Percentiles rank a stretch among this genome's conserved stretches.
These are phyloP conservation scores for Phycodurus eques DNA, from an alignment of 2,113 vertebrate species.

Conservation along the genomic window DNA sequence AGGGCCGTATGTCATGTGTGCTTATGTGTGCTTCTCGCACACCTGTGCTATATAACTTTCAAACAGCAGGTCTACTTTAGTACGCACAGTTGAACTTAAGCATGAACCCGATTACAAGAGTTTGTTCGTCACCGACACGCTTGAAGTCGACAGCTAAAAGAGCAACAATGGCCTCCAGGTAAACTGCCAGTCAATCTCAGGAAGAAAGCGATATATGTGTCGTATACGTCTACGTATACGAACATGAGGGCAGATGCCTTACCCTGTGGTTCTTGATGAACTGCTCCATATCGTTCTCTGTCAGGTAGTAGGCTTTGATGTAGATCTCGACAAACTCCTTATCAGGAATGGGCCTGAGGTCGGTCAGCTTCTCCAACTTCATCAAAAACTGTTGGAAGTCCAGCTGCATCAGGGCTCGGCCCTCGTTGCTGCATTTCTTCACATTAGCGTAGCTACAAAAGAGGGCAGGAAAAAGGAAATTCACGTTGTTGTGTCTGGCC, in stretches of 20 bases:
- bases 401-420: constrained; percentile 96
- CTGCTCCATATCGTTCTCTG: constrained; percentile 97
- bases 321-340: constrained; percentile 98
- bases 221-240: no score
- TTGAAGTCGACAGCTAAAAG: no score
- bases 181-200: no score
- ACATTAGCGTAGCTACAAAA: constrained; percentile 88
- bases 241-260: constrained; percentile 27
- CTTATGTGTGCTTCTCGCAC: no score
- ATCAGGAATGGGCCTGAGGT: constrained; percentile 95
- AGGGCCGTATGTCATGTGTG: no score
- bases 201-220: no score
- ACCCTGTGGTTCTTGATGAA: constrained; percentile 99
- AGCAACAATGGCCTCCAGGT: no score
- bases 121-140: no score
- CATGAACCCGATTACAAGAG: no score
- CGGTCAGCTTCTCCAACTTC: constrained; percentile 97
- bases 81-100: no score
- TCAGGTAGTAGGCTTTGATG: constrained; percentile 98
- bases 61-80: no score
- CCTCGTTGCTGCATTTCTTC: constrained; percentile 98
- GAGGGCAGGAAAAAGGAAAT: neutral
- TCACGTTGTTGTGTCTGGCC: neutral
- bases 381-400: constrained; percentile 99
- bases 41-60: no score